Conservation (phyloP, 2,797 vertebrate genomes). For the Arctocebus calabarensis region DNA sequence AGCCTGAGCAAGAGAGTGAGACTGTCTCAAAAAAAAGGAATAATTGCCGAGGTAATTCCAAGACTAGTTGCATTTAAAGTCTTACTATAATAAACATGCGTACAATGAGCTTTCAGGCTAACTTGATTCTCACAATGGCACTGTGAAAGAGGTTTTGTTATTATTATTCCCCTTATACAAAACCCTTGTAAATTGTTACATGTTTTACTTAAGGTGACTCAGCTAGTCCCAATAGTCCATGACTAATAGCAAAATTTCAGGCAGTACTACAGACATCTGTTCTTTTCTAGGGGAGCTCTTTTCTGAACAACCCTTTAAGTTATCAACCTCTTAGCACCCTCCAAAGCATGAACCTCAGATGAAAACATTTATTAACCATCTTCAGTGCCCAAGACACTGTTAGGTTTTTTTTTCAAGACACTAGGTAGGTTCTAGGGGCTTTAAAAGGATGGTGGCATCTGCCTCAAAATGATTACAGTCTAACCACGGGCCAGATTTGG, state of each 20-base stretch:
- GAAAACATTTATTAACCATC: background rate
- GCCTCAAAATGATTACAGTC: background rate
- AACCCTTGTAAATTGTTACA: background rate
- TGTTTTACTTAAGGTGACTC: background rate
- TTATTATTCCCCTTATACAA: background rate
- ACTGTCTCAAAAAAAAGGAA: background rate
- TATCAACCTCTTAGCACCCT: background rate
- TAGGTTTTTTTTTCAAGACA: slow-evolving; percentile 12
- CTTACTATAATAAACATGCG: slow-evolving; percentile 62
- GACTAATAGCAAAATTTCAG: background rate
- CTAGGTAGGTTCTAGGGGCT: background rate
- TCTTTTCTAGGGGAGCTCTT: background rate
- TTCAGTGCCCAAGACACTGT: background rate
- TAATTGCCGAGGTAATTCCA: slow-evolving; percentile 43
- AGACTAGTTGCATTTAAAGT: slow-evolving; percentile 59
- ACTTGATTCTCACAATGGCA: slow-evolving; percentile 24
- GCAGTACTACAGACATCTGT: background rate
- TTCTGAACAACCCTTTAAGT: background rate
- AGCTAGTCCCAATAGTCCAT: background rate
- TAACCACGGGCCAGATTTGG: background rate
- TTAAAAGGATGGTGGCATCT: background rate
- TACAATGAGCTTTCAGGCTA: background rate
- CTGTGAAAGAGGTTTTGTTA: background rate
- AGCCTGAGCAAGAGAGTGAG: no score
- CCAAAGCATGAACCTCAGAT: slow-evolving; percentile 3